Evolutionary conservation across 2,113 vertebrate species (phyloP), one percentile per base, ranked within the genome.

Genomic region (Martes martes): DNA sequence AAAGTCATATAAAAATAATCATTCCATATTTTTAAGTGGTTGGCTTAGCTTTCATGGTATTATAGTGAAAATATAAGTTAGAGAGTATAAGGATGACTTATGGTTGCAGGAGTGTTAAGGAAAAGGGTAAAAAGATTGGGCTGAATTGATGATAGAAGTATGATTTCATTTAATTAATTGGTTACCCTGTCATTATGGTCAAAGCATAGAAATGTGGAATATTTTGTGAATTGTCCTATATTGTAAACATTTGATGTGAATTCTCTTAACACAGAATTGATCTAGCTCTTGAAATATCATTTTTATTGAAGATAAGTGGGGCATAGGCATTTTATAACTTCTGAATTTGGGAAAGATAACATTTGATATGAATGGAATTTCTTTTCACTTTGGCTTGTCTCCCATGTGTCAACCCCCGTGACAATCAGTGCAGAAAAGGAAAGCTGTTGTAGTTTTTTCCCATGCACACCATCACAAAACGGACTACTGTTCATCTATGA

Each of bases 341-440:
- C 23, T 36, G 11, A 61, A 61, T 88, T 87, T 45, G 8, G 10
- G 11, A 26, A 95, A 87, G 50, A 67, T 83, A 21, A 42, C 33
- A 31, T 83, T 93, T 90, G 9, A 42, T 55, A 47, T 71, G 28
- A 91, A 47, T 61, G 31, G 28, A 18, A 1, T 31, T 4, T 28
- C 19, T 93, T 94, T 61, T 69, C 15, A 69, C 42, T 69, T 79
- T 57, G 28, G 16, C 4, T 3, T 36, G 45, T 69, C 7, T 55
- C 3, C 11, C 4, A 24, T 8, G 0, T 15, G 16, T 61, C 78
- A 80, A 19, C 7, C 33, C 39, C 2, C 10, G 3, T 11, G 8
- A 33, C 13, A 19, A 7, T 36, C 18, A 47, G 33, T 24, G 5
- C 33, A 52, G 1, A 36, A 74, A 59, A 50, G 39, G 33, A 24